Evolutionary conservation across 1,140 invertebrate genomes (phyloP).

Genomic region (Doryteuthis pealeii): DNA sequence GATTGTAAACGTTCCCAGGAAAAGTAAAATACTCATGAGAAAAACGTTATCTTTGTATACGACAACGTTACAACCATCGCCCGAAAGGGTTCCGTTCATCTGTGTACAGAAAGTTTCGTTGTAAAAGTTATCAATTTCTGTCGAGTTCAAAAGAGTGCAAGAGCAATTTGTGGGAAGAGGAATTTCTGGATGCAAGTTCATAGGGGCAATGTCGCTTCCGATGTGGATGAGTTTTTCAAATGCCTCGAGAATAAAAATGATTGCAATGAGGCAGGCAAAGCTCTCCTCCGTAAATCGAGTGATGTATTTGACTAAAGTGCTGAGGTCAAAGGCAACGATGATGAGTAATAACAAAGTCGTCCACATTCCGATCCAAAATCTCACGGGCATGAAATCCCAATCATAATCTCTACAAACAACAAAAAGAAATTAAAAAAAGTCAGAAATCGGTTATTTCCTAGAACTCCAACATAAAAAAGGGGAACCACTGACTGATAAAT

Average conservation of each 20-base stretch:
- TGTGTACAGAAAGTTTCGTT: conserved; percentile 27
- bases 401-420: conserved; percentile 65
- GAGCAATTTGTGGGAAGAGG: conserved; percentile 26
- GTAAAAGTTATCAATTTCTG: not conserved
- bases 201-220: conserved; percentile 22
- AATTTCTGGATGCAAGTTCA: conserved; percentile 30
- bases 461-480: too few species aligned
- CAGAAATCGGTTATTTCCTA: not conserved
- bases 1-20: conserved; percentile 86
- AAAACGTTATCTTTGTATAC: conserved; percentile 73
- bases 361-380: conserved; percentile 94
- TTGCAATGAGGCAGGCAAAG: conserved; percentile 96
- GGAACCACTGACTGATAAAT: too few species aligned
- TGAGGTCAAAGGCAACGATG: conserved; percentile 92
- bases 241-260: conserved; percentile 99
- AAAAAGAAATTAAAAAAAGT: conserved; percentile 12
- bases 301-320: conserved; percentile 96
- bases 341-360: conserved; percentile 84
- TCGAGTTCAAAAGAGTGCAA: conserved; percentile 20
- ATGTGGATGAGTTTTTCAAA: conserved; percentile 62
- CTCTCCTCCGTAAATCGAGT: conserved; percentile 99
- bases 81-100: conserved; percentile 75
- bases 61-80: conserved; percentile 67
- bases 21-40: conserved; percentile 91
- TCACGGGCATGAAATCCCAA: conserved; percentile 92